Base-by-base conservation (phyloP, 2,113 vertebrate genomes). In the Odocoileus virginianus region DNA sequence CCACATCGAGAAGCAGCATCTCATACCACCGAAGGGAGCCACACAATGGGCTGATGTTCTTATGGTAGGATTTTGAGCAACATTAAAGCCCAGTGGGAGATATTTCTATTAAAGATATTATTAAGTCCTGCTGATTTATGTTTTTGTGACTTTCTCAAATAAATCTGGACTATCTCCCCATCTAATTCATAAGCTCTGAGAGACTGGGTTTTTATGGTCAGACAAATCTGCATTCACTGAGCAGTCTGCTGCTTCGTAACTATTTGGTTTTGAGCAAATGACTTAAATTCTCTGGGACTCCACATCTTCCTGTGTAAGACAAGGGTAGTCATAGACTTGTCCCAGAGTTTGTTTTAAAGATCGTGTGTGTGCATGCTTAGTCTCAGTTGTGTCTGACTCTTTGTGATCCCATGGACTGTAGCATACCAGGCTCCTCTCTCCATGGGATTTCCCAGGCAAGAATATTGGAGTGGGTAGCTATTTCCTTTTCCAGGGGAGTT, bases 81-180 rank as follows among this genome's bases (percentile, higher is more conserved):
- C 55, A 61, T n/a, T 40, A 79, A 93, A 64, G 71, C 78, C 57
- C 64, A 55, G 45, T 40, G 21, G 82, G 74, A 76, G 64, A 76
- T 3, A 45, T 60, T 76, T 64, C 74, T 67, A 88, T 71, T 45
- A 79, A 97, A 86, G 36, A 61, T 40, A 74, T 67, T 88, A 78
- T 40, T 95, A 90, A 84, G 27, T 45, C 36, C 30, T 60, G 12
- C 30, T 91, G 79, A 95, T 88, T 96, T 90, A 82, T 82, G 96
- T 19, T 85, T 96, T 47, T 95, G 67, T 95, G 67, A 55, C 52
- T 90, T 97, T 92, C 43, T 96, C 76, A 97, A 55, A 67, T 92
- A 87, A 90, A 23, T 28, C 11, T 33, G 33, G 11, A 3, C 55
- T 45, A 55, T 76, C 61, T 91, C 76, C 16, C 9, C 33, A 67